These are phyloP conservation scores for Suricata suricatta DNA, from an alignment of 2,113 vertebrate genomes.

Conservation along the genomic window DNA sequence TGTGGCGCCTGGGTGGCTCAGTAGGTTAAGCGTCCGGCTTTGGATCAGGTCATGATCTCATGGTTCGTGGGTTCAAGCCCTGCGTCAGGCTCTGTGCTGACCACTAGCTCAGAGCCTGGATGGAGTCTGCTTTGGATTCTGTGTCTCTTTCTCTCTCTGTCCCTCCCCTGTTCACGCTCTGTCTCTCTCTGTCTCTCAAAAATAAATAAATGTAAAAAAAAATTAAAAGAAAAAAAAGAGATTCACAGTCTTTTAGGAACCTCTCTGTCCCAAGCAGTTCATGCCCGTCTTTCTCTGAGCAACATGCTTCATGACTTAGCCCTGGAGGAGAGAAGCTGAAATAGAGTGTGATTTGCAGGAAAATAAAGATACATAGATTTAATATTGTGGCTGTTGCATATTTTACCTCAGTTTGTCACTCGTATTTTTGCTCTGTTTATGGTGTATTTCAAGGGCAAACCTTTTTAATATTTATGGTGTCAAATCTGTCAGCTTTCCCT, in stretches of 20 bases:
- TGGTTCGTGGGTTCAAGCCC: no score
- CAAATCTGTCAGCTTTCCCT: constrained; percentile 60
- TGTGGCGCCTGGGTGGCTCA: no score
- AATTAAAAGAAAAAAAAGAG: neutral
- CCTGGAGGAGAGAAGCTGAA: neutral
- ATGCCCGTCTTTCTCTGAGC: neutral
- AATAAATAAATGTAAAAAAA: no score
- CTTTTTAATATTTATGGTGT: constrained; percentile 74
- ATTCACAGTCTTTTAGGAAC: neutral
- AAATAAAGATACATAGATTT: constrained; percentile 51
- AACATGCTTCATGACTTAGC: neutral
- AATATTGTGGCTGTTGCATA: constrained; percentile 57
- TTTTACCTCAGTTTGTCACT: constrained; percentile 58
- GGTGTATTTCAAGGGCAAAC: constrained; percentile 62
- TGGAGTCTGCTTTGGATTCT: no score
- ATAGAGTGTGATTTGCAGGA: constrained; percentile 24
- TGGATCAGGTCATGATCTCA: no score
- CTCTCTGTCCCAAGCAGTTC: neutral
- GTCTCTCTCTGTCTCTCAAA: no score
- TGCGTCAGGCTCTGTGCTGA: no score
- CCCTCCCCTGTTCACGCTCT: no score
- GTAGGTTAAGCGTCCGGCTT: no score
- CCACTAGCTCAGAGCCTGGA: no score
- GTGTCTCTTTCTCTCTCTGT: no score
- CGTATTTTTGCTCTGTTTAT: constrained; percentile 64